These are phyloP conservation scores for Oxygymnocypris stewartii DNA, from an alignment of 2,113 vertebrate species.

Conservation along the genomic window DNA sequence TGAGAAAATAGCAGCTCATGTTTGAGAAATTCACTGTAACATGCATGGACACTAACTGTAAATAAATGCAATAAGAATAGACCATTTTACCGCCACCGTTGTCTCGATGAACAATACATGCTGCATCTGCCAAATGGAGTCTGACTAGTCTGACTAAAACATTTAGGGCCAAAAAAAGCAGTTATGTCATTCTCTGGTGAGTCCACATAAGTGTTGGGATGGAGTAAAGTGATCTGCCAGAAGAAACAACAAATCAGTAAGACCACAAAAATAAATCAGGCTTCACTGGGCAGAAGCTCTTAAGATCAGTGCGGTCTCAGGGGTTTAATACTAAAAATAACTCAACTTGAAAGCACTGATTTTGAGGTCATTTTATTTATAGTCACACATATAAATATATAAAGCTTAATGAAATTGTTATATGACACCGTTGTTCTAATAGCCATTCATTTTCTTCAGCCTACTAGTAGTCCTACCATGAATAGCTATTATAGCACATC, in stretches of 20 bases:
- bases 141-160: constrained; percentile 40
- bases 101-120: constrained; percentile 21
- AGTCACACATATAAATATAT: not conserved
- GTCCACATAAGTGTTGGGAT: not conserved
- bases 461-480: not conserved
- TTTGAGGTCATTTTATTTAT: constrained; percentile 8
- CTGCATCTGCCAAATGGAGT: constrained; percentile 32
- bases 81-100: constrained; percentile 18
- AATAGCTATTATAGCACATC: not conserved
- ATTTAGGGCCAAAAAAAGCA: constrained; percentile 19
- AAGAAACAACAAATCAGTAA: not conserved
- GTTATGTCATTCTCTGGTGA: constrained; percentile 31
- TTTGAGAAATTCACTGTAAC: not conserved
- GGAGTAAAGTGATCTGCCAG: not conserved
- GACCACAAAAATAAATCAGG: constrained; percentile 18
- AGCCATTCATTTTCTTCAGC: not conserved
- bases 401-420: not conserved
- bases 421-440: not conserved
- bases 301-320: not conserved
- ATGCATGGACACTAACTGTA: not conserved
- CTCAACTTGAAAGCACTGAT: not conserved
- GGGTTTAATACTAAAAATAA: not conserved
- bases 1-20: not conserved
- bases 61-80: not conserved
- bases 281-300: constrained; percentile 19